These are phyloP conservation scores for Isurus oxyrinchus DNA, from an alignment of 2,113 vertebrate genomes.

Conservation along the genomic window DNA sequence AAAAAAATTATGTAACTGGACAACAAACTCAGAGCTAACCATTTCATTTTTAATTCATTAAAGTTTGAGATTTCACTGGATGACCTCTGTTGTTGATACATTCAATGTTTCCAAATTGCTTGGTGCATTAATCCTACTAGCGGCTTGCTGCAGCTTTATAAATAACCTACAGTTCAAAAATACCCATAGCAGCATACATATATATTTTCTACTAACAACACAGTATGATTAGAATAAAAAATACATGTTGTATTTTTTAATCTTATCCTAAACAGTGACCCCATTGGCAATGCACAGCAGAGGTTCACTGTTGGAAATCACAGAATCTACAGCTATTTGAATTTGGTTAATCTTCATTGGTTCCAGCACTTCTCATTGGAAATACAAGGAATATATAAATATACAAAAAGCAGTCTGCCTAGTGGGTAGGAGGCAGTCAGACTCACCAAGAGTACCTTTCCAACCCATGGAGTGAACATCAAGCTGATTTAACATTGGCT, in stretches of 20 bases:
- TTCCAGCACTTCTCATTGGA: background rate
- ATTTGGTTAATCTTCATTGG: background rate
- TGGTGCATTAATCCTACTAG: background rate
- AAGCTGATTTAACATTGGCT: background rate
- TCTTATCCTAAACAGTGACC: background rate
- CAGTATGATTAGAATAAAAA: background rate
- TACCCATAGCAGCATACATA: background rate
- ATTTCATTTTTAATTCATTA: background rate
- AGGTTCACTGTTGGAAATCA: background rate
- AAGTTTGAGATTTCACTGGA: background rate
- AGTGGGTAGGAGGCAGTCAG: background rate
- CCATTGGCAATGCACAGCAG: background rate
- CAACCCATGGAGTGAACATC: too few species aligned
- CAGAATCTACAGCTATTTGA: background rate
- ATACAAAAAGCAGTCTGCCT: background rate
- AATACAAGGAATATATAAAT: background rate
- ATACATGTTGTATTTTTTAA: background rate
- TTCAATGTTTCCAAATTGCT: background rate
- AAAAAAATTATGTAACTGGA: background rate
- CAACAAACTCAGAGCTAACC: background rate
- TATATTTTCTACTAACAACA: background rate
- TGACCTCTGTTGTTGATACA: background rate
- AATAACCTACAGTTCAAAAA: background rate
- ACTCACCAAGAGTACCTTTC: background rate
- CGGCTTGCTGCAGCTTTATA: background rate